Evolutionary conservation across 2,888 invertebrate species (phyloP).

Genomic region (Steinernema carpocapsae): DNA sequence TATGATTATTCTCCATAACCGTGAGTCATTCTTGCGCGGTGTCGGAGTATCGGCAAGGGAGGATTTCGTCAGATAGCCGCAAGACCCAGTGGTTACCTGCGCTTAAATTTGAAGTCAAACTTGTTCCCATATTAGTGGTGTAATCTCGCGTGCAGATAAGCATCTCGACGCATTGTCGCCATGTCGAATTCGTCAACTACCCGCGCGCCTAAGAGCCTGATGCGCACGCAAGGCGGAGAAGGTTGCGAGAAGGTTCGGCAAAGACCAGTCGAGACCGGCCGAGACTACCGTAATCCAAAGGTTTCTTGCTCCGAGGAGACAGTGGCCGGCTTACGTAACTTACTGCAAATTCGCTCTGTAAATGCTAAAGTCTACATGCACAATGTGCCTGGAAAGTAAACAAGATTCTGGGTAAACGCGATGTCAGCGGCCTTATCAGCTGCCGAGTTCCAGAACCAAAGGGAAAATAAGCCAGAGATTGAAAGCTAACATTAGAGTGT

Average conservation of each 20-base stretch:
- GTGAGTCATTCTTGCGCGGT: slow-evolving; percentile 19
- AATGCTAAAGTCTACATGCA: neutral
- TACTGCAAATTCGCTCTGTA: neutral
- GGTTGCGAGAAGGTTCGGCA: neutral
- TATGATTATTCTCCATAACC: slow-evolving; percentile 10
- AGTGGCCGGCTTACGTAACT: neutral
- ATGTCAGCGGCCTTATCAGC: slow-evolving; percentile 14
- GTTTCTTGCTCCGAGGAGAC: neutral
- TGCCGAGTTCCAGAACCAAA: neutral
- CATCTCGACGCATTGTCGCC: slow-evolving; percentile 35
- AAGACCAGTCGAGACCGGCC: neutral
- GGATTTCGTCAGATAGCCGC: slow-evolving; percentile 34
- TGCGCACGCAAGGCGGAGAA: slow-evolving; percentile 26
- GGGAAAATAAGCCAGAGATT: slow-evolving; percentile 23
- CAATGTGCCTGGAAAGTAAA: slow-evolving; percentile 10
- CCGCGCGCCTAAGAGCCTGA: slow-evolving; percentile 29
- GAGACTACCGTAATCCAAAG: slow-evolving; percentile 17
- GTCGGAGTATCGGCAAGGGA: neutral
- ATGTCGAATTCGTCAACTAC: slow-evolving; percentile 35
- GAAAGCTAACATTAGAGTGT: neutral
- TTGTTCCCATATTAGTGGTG: slow-evolving; percentile 33
- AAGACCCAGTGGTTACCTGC: slow-evolving; percentile 12
- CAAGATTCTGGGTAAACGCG: neutral
- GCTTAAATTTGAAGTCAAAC: slow-evolving; percentile 34
- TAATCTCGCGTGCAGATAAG: slow-evolving; percentile 35